A percentile compares a stretch with the other conserved stretches of the same genome.
phyloP scores from a whole-genome alignment of 2,113 vertebrate genomes.

The Lagopus leucura region DNA sequence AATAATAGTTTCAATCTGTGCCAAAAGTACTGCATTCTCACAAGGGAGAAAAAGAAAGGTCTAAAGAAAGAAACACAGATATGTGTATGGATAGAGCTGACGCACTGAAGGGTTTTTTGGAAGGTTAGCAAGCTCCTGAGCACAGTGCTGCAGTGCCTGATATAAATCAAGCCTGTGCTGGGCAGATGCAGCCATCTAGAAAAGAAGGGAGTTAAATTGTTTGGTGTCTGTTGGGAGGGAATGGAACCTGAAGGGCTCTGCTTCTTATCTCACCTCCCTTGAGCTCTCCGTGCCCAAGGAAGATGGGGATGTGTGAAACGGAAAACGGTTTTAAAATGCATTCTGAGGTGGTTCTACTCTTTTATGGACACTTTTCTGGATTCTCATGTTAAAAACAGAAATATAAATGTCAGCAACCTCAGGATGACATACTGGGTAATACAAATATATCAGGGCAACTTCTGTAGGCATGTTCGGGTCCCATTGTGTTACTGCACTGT shows the following conservation, averaged over 20 bases:
- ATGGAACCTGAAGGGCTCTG: not conserved
- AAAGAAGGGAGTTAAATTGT: not conserved
- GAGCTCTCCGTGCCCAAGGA: not conserved
- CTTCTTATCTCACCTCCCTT: not conserved
- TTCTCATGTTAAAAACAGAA: not conserved
- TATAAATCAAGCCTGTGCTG: not conserved
- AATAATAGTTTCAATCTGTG: not conserved
- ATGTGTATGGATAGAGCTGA: not conserved
- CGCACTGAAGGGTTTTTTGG: not conserved
- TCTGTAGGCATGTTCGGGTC: not conserved
- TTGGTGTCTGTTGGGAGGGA: not conserved
- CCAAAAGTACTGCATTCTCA: not conserved
- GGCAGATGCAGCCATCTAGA: not conserved
- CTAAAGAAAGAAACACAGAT: too few relatives aligned
- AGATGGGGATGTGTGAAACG: not conserved
- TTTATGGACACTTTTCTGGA: not conserved
- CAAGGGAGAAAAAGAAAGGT: not conserved
- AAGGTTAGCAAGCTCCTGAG: not conserved
- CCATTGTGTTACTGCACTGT: rapidly evolving
- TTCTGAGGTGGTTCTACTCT: not conserved
- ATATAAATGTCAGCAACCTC: not conserved
- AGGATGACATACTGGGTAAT: not conserved
- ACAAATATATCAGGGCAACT: not conserved
- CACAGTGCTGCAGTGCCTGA: not conserved
- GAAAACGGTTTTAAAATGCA: not conserved